Evolutionary conservation across 2,113 vertebrate genomes (phyloP).

Genomic region (Aviceda subcristata): DNA sequence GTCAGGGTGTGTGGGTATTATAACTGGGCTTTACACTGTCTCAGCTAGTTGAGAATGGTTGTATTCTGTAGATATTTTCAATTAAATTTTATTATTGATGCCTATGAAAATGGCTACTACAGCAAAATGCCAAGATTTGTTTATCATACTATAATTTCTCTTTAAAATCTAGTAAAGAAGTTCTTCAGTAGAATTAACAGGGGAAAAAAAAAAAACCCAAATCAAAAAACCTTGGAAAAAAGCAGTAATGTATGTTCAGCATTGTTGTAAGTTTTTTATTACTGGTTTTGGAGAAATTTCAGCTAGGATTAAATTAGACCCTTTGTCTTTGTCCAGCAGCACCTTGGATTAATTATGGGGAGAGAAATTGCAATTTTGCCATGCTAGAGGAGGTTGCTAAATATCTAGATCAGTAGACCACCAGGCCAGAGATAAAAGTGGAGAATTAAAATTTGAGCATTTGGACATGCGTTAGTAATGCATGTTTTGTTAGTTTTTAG

Average conservation of each 20-base stretch:
- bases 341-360: not conserved
- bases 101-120: not conserved
- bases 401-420: not conserved
- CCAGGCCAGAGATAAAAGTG: not conserved
- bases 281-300: not conserved
- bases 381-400: not conserved
- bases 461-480: not conserved
- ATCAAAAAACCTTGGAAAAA: rapidly evolving
- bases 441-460: not conserved
- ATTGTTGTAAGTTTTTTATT: not conserved
- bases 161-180: not conserved
- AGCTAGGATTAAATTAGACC: not conserved
- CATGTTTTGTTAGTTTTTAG: not conserved
- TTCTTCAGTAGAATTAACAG: not conserved
- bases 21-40: not conserved
- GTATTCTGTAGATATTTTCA: not conserved
- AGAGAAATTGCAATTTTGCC: not conserved
- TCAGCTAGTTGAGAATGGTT: not conserved
- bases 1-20: not conserved
- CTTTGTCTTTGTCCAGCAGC: not conserved
- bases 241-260: not conserved
- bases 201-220: no score
- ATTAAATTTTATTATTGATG: not conserved
- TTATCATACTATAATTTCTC: not conserved
- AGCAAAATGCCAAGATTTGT: not conserved